Base-by-base conservation (phyloP, 1,140 invertebrate genomes). In the Drosophila paulistorum region DNA sequence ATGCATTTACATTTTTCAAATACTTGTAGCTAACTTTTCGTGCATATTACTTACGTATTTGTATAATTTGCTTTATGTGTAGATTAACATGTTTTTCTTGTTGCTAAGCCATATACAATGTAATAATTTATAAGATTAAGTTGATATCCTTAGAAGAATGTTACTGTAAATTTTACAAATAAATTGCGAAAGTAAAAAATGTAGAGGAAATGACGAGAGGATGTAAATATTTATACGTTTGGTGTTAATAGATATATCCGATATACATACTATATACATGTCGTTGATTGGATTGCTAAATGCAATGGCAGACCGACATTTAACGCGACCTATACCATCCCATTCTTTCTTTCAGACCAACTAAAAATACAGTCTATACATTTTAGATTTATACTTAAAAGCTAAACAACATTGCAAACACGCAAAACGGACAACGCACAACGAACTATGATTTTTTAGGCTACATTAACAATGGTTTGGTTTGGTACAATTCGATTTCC, bases 361-460 rank as follows among this genome's bases (percentile, higher is more conserved):
- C 65, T 77, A 62, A 82, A 74, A 79, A 74, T 84, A 87, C 67
- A 86, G 65, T 68, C 68, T 77, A 77, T 70, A 70, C 79, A 87
- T 83, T 35, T 73, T 79, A 87, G 72, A 82, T 45, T 51, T 37
- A 37, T 61, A 68, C 72, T 83, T 83, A 83, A 59, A 83, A 83
- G 73, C 81, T 83, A 83, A 73, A 84, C 80, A 83, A 83, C 80
- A 84, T 79, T 83, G 82, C 79, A 63, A 72, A 77, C 77, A 79
- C 73, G 71, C 66, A 77, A 66, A 77, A 89, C 75, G 55, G 87
- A 71, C 75, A 69, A 87, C 51, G 33, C 33, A 59, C 35, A 58
- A 58, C 33, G 33, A 51, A 51, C 17, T 51, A 51, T 51, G 37
- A 39, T 51, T 23, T 48, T 82, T 82, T 79, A 79, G 81, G 83